These are phyloP conservation scores for Bergia puertoricense DNA, from an alignment of 92 coral and sea anemone genomes.

Conservation along the genomic window DNA sequence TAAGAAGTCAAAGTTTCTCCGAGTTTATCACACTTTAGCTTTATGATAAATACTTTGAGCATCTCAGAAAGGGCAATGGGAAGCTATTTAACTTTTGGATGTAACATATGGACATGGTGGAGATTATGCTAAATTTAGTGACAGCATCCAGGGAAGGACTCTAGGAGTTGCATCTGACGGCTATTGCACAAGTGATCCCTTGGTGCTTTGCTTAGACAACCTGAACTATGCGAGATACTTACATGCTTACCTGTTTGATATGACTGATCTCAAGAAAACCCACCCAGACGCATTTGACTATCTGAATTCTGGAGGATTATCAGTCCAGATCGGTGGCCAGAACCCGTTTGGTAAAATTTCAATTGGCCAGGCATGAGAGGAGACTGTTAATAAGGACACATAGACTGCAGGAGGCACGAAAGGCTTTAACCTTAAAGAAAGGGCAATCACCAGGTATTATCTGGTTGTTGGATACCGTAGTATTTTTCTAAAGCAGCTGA, in stretches of 20 bases:
- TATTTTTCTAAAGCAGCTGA: constrained; percentile 47
- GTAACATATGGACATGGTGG: constrained; percentile 62
- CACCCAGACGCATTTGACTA: constrained; percentile 38
- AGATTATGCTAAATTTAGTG: constrained; percentile 52
- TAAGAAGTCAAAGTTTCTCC: constrained; percentile 35
- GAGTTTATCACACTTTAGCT: constrained; percentile 43
- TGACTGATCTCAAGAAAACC: constrained; percentile 20
- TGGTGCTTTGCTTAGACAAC: constrained; percentile 70
- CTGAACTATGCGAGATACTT: constrained; percentile 62
- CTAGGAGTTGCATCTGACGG: constrained; percentile 60
- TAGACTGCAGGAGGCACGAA: constrained; percentile 63
- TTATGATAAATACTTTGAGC: constrained; percentile 43
- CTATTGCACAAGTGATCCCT: constrained; percentile 64
- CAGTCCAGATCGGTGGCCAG: constrained; percentile 50
- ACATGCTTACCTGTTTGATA: constrained; percentile 48
- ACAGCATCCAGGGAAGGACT: constrained; percentile 67
- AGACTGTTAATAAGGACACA: constrained; percentile 59
- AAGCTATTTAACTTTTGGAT: constrained; percentile 55
- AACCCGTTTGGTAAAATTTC: constrained; percentile 48
- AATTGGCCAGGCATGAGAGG: constrained; percentile 57
- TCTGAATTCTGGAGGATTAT: constrained; percentile 45
- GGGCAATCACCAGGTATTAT: constrained; percentile 56
- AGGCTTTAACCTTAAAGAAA: constrained; percentile 54
- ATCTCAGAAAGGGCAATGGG: constrained; percentile 42
- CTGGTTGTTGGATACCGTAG: constrained; percentile 52